Base-by-base conservation (phyloP, 2,113 vertebrate species). In the Calyptommatus sinebrachiatus region DNA sequence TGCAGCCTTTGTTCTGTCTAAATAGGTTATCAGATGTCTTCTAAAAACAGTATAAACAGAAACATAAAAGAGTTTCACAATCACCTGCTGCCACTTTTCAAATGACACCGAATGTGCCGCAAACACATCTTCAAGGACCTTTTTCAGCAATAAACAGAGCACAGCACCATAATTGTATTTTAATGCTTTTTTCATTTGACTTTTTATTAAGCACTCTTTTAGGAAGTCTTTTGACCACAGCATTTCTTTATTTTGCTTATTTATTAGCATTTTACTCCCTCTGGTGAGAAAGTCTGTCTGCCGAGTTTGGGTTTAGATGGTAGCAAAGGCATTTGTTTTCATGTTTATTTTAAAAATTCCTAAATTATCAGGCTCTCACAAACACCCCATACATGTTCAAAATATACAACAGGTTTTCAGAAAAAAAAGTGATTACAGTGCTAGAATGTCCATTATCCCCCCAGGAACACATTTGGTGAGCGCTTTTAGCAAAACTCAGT, bases 381-480 rank as follows among this genome's bases (percentile, higher is more conserved):
- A 85, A 31, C 66, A 86, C 74, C 88, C 71, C 53, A 77, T 81
- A 91, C 79, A 85, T 83, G 88, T 91, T 88, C 87, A 91, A 86
- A 90, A 90, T 63, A 91, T 1, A 41, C 63, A 80, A 67, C 31
- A 85, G 79, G 28, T 73, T 82, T 91, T 75, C 66, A 83, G 78
- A 73, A 61, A 86, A 86, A 93, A 86, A 86, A 93, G 84, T 83
- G 84, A 89, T 82, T 80, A 88, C 77, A 84, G 74, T 84, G 88
- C 82, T 75, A 91, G 84, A 26, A 83, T 71, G 89, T 92, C 92
- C 89, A 78, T 89, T 89, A 89, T 88, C 76, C 77, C 85, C 78
- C 69, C 87, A 87, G 91, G 78, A 90, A 83, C 87, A 83, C 68
- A 90, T 82, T 78, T 91, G 87, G 85, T 76, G 92, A 73, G 76